Evolutionary conservation across 2,888 invertebrate genomes (phyloP), one percentile per base, ranked within the genome.

Genomic region (Nomada goodeniana): DNA sequence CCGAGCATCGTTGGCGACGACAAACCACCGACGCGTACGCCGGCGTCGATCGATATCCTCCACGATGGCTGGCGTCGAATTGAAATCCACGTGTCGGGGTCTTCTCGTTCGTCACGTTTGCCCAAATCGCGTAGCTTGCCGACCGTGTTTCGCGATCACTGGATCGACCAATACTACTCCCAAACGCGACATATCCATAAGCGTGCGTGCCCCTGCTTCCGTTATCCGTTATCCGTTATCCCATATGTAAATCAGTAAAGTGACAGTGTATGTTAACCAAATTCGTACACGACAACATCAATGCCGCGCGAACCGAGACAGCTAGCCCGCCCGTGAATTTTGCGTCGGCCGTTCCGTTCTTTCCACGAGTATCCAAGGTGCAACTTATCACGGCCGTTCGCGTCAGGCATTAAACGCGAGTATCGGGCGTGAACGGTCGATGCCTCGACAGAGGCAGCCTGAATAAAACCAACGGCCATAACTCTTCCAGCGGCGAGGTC

Each of bases 391-490:
- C 68, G 65, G 20, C 2, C 13, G 7, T 29, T 20, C 53, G 9
- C 20, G 47, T 15, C 10, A 47, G 3, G 26, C 2, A 26, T 15
- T 13, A 13, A 5, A 26, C 36, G 9, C 7, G 18, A 18, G 11
- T 4, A 75, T 63, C 68, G 70, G 79, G 61, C 76, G 67, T 64
- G 57, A 78, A 79, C 73, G 80, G 79, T 75, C 80, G 76, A 71
- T 68, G 71, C 81, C 80, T 80, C 76, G 80, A 59, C 81, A 65
- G 76, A 84, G 88, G 85, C 89, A 89, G 88, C 84, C 86, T 83
- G 89, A 88, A 90, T 90, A 86, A 90, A 91, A 84, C 84, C 88
- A 88, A 88, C 86, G 87, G 88, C 87, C 84, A 90, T 90, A 91
- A 91, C 79, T 91, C 91, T 89, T 89, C 80, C 74, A 70, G 80